Base-by-base conservation (phyloP, 2,888 invertebrate species). In the Monopis laevigella region DNA sequence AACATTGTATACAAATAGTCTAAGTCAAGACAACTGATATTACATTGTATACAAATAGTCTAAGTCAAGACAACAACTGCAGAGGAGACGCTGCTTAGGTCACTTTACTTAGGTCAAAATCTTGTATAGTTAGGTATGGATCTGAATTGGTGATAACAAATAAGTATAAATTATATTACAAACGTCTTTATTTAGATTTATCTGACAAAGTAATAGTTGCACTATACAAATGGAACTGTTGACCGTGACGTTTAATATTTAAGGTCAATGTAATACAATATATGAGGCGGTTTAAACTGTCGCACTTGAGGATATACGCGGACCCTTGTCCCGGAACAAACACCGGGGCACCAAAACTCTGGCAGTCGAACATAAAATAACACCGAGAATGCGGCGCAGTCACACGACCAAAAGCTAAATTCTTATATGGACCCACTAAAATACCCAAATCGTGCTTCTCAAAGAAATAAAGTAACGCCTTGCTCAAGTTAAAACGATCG, bases 281-380 rank as follows among this genome's bases (percentile, higher is more conserved):
- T 45, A 88, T 66, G 7, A 88, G 66, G 44, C 86, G 73, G 50
- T 86, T 85, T 2, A 87, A 58, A 47, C 83, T 82, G 39, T 75
- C 80, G 47, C 85, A 85, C 47, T 86, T 82, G 35, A 88, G 59
- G 35, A 86, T 65, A 51, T 88, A 88, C 0, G 86, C 73, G 6
- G 80, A 68, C 2, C 85, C 85, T 50, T 83, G 73, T 4, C 82
- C 77, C 1, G 85, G 83, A 19, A 77, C 62, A 54, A 86, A 88
- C 51, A 87, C 58, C 0, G 87, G 88, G 2, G 77, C 63, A 5
- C 88, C 87, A 48, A 72, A 65, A 45, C 82, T 82, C 59, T 86
- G 86, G 48, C 86, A 86, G 51, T 88, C 88, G 54, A 82, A 88
- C 85, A 88, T 83, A 49, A 86, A 88, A 53, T 86, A 88, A 8